phyloP scores from a whole-genome alignment of 2,797 vertebrate species.

The Florisuga fusca region DNA sequence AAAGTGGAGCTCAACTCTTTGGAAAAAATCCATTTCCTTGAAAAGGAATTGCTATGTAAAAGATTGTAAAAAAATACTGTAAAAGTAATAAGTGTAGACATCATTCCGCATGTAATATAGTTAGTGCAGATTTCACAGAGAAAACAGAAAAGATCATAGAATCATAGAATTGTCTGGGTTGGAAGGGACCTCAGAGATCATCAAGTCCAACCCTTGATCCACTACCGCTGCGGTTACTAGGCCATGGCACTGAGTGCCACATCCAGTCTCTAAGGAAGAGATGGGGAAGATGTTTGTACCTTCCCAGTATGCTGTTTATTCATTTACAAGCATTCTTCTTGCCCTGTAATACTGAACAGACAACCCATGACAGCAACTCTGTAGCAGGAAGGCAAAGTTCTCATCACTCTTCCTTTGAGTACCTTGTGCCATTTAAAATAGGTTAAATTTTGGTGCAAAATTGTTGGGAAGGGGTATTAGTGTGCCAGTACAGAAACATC shows the following conservation, averaged over 20 bases:
- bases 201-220: too few species aligned
- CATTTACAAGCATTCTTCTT: not conserved
- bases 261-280: too few species aligned
- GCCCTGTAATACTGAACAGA: not conserved
- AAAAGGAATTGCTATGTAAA: not conserved
- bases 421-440: not conserved
- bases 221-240: too few species aligned
- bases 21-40: not conserved
- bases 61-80: not conserved
- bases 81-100: not conserved
- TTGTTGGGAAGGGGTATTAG: not conserved
- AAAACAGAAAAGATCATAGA: not conserved
- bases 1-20: not conserved
- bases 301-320: not conserved
- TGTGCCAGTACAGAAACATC: not conserved
- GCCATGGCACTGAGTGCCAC: too few species aligned
- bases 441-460: not conserved
- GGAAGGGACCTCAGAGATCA: too few species aligned
- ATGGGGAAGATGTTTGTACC: not conserved
- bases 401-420: not conserved
- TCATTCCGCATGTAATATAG: not conserved
- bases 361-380: not conserved
- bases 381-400: not conserved
- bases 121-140: not conserved
- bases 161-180: too few species aligned